Evolutionary conservation across 2,113 vertebrate species (phyloP), one percentile per base, ranked within the genome.

Genomic region (Tretioscincus oriximinensis): DNA sequence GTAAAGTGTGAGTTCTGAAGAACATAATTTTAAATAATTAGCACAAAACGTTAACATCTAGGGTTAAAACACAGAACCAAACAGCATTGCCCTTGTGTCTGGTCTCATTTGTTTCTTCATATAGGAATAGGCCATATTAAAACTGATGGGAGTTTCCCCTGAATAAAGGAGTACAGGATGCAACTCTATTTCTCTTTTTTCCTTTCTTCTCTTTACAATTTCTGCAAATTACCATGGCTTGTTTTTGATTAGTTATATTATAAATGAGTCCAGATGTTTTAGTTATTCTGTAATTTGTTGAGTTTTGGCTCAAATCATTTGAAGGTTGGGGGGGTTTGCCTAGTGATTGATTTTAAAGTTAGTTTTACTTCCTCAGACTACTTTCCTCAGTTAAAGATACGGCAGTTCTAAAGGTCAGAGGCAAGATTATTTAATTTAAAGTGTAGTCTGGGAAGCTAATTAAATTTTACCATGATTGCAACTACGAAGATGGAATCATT

Each of bases 181-280:
- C 74, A 81, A 87, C 77, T 79, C 84, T 90, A 87, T 87, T 90
- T 89, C 75, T 70, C 77, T 84, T 47, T 47, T 91, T 91, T 81
- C 35, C 75, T 81, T 75, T 84, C 77, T 76, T 73, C 2, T 31
- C 75, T 86, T 73, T 92, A 75, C 89, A 84, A 80, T 94, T 95
- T 93, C 89, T 94, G 89, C 85, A 94, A 94, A 94, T 95, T 92
- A 89, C 88, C 79, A 74, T 88, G 74, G 74, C 79, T 95, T 95
- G 93, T 90, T 94, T 95, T 92, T 92, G 87, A 94, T 95, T 95
- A 95, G 91, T 87, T 95, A 79, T 85, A 93, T 94, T 94, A 92
- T 95, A 93, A 96, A 92, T 92, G 90, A 91, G 66, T 92, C 95
- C 95, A 96, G 94, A 96, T 96, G 95, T 93, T 95, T 92, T 84